Evolutionary conservation across 53 echinoderm and acorn worm species (phyloP), one percentile per base, ranked within the genome.

Genomic region (Holothuria scabra): DNA sequence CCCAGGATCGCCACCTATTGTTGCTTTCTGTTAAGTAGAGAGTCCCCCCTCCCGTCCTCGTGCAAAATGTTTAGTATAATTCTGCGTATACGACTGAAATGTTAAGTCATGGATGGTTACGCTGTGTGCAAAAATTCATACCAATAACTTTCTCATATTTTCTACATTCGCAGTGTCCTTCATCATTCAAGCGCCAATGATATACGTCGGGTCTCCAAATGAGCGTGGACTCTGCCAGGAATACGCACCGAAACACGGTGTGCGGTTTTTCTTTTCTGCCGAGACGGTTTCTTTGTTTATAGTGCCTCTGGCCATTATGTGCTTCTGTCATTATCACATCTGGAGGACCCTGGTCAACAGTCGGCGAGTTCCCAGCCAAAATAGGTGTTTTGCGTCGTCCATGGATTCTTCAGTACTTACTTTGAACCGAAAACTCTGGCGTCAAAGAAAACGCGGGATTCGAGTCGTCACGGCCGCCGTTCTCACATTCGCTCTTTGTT

Each of bases 261-360:
- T 79, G 6, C 29, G n/a, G 23, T 19, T 79, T 14, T 79, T 79
- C 60, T 79, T 79, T 30, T 59, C 80, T 34, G 59, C 60, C 2
- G 80, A 79, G 21, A 79, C 80, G 12, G 60, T 89, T 5, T 83
- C 84, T 16, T 48, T 89, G 56, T 89, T 84, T 59, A 2, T 84
- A 56, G 35, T 89, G 41, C 89, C 89, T 38, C 67, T 89, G 26
- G 60, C 57, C 34, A 25, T 84, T 58, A 89, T 89, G 55, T 49
- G 64, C 59, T 71, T 84, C 44, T 89, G 83, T 25, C 84, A 80
- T 52, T 84, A 74, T 65, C 61, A 84, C 29, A 89, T 89, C 37
- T 89, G 89, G 89, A 83, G 58, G 23, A 83, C 78, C 16, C 79
- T 89, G 30, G 30, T 21, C 8, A 79, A 59, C 28, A 60, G 59